phyloP scores from a whole-genome alignment of 2,797 vertebrate genomes.

The Mycteria americana region DNA sequence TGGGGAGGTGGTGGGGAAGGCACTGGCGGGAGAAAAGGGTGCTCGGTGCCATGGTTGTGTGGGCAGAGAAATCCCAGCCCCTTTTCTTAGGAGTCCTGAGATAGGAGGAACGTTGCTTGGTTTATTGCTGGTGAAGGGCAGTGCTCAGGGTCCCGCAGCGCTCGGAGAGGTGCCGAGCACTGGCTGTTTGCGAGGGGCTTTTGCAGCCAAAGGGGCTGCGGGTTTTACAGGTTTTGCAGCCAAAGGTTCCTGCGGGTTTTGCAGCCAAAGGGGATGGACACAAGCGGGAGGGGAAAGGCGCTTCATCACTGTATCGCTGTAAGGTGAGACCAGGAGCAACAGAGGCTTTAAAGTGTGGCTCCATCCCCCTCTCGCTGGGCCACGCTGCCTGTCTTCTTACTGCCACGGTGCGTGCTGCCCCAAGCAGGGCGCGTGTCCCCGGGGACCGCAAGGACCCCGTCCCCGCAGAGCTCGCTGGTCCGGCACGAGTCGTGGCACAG shows the following conservation, averaged over 20 bases:
- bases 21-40: not conserved
- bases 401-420: fast-evolving
- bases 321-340: not conserved
- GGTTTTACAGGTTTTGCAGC: too few species aligned
- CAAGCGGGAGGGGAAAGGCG: not conserved
- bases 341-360: not conserved
- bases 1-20: not conserved
- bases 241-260: not conserved
- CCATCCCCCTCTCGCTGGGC: fast-evolving
- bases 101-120: not conserved
- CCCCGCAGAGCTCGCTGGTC: not conserved
- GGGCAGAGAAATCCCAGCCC: not conserved
- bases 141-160: not conserved
- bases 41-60: fast-evolving
- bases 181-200: fast-evolving
- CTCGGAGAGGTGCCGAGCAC: not conserved
- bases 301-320: not conserved
- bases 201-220: not conserved
- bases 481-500: fast-evolving
- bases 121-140: not conserved
- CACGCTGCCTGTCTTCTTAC: not conserved
- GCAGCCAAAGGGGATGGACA: not conserved
- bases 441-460: not conserved
- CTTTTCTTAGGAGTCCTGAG: not conserved
- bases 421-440: not conserved